A percentile compares a stretch with the other conserved stretches of the same genome.
Evolutionary conservation across 2,113 vertebrate genomes (phyloP).

Genomic region (Rutilus rutilus): DNA sequence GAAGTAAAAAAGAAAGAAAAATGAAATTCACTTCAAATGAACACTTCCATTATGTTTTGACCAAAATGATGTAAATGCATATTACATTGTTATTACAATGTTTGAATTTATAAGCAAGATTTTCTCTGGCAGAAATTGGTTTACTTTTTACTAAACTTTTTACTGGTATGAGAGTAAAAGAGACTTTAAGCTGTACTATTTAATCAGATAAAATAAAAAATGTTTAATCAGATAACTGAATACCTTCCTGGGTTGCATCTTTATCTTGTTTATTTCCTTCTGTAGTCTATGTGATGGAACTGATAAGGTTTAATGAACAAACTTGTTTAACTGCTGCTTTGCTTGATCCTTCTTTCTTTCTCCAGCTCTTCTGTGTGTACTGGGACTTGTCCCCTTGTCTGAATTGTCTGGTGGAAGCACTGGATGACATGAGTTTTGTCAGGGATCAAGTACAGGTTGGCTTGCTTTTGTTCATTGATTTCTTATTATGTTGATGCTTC

Average conservation of each 20-base stretch:
- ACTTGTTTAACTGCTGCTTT: not conserved
- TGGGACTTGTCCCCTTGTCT: constrained; percentile 76
- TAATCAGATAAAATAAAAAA: not conserved
- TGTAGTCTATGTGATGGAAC: not conserved
- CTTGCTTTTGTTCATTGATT: constrained; percentile 23
- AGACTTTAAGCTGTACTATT: not conserved
- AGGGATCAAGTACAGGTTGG: constrained; percentile 68
- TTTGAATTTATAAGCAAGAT: not conserved
- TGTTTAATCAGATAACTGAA: not conserved
- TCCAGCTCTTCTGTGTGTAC: constrained; percentile 73
- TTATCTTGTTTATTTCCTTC: not conserved
- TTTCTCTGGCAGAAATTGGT: not conserved
- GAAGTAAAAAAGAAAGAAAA: not conserved
- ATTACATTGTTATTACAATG: not conserved
- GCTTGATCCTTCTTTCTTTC: not conserved
- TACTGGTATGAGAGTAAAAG: not conserved
- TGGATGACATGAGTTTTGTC: constrained; percentile 66
- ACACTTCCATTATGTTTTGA: no score
- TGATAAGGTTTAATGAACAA: not conserved
- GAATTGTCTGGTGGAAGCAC: constrained; percentile 67
- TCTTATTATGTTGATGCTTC: constrained; percentile 1
- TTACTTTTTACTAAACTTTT: not conserved
- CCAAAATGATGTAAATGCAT: not conserved
- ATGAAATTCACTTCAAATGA: not conserved
- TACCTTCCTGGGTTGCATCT: not conserved